These are phyloP conservation scores for Cydia fagiglandana DNA, from an alignment of 1,140 invertebrate species.

Conservation along the genomic window DNA sequence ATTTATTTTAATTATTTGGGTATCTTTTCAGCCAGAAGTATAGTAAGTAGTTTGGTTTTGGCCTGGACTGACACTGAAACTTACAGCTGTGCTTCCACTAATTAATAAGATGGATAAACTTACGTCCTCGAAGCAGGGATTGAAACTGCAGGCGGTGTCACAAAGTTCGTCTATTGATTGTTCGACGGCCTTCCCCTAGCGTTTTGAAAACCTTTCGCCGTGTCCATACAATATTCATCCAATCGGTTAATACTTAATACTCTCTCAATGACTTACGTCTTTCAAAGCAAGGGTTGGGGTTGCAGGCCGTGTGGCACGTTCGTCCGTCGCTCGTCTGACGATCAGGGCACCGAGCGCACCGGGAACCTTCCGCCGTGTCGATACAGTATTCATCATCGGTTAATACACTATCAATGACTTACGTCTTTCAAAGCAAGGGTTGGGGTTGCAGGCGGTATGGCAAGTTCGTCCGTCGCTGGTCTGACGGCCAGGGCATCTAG, in stretches of 20 bases:
- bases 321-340: slow-evolving; percentile 92
- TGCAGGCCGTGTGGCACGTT: slow-evolving; percentile 86
- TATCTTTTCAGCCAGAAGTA: no score
- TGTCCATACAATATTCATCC: slow-evolving; percentile 89
- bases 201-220: slow-evolving; percentile 86
- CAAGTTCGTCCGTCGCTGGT: slow-evolving; percentile 91
- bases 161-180: no score
- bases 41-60: no score
- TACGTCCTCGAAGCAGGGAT: no score
- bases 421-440: slow-evolving; percentile 84
- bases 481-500: slow-evolving; percentile 90
- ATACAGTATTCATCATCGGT: slow-evolving; percentile 84
- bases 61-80: no score
- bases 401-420: slow-evolving; percentile 40
- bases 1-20: no score
- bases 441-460: slow-evolving; percentile 84
- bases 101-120: no score
- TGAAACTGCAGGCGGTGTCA: no score
- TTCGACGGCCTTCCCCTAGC: no score
- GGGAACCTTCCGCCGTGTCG: slow-evolving; percentile 86
- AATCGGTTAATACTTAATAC: no score
- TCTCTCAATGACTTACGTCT: slow-evolving; percentile 56
- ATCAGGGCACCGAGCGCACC: slow-evolving; percentile 90
- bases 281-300: slow-evolving; percentile 85
- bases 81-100: no score